Evolutionary conservation across 2,888 invertebrate genomes (phyloP), one percentile per base, ranked within the genome.

Genomic region (Microplitis deprimator): DNA sequence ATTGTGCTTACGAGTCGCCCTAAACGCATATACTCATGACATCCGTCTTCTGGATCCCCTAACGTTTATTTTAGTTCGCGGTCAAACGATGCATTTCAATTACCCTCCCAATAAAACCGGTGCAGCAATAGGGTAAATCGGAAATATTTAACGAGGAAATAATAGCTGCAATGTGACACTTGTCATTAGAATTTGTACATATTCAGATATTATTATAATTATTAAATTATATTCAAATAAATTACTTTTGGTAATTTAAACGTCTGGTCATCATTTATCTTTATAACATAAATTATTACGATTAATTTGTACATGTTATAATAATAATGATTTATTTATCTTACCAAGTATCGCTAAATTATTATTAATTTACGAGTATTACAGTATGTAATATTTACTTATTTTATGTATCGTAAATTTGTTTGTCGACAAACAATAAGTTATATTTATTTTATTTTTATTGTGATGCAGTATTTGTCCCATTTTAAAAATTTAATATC

Each of bases 141-240:
- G 73, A 73, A 73, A 16, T 65, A 60, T 50, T 61, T 65, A 29
- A 73, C 20, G 41, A 65, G 73, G 41, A 13, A 62, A 73, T 61
- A 38, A 59, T 17, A 20, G 39, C 39, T 72, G 71, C 62, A 70
- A 70, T 29, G n/a, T 29, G 70, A 70, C 50, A 50, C 50, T 50
- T 50, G 50, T 50, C 50, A 50, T 50, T 50, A 4, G 10, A 50
- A 50, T 50, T 13, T 13, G 50, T 50, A 13, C 29, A 29, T 29
- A 29, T 29, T 29, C 29, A 29, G 4, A 29, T 29, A 29, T 29
- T 29, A 29, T 4, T 29, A 29, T 50, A 50, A 8, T 50, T 50
- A 50, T 50, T 50, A 5, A 50, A 50, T 50, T 50, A 50, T 8
- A 50, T 50, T 50, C 8, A 10, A 50, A 13, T 13, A 50, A 50